phyloP scores from a whole-genome alignment of 2,113 vertebrate genomes.

The Apodemus speciosus region DNA sequence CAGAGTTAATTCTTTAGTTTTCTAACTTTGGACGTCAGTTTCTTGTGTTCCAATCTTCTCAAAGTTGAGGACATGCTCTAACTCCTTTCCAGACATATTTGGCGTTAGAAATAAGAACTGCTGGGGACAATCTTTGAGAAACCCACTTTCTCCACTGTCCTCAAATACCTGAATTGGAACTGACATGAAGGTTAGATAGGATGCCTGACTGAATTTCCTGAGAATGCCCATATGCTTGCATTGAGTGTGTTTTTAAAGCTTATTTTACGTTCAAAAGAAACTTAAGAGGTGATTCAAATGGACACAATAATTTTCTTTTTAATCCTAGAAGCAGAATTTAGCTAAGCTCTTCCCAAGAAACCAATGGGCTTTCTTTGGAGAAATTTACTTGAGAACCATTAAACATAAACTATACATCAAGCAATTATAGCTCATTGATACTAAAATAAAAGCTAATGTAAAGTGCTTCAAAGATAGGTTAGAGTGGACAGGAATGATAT shows the following conservation, averaged over 20 bases:
- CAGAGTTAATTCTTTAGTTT: neutral
- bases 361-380: neutral
- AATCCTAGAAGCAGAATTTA: conserved; percentile 1
- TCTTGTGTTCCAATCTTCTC: neutral
- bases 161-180: neutral
- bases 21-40: neutral
- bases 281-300: neutral
- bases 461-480: neutral
- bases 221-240: neutral
- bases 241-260: neutral
- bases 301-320: neutral
- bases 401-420: neutral
- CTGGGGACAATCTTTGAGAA: neutral
- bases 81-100: neutral
- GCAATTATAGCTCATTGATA: neutral
- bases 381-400: neutral
- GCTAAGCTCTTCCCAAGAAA: neutral
- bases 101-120: neutral
- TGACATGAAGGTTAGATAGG: neutral
- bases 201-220: neutral
- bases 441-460: neutral
- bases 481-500: neutral
- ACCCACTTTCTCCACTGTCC: neutral
- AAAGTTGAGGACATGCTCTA: neutral
- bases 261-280: conserved; percentile 22